Conservation (phyloP, 2,113 vertebrate genomes). For the Nothobranchius furzeri region DNA sequence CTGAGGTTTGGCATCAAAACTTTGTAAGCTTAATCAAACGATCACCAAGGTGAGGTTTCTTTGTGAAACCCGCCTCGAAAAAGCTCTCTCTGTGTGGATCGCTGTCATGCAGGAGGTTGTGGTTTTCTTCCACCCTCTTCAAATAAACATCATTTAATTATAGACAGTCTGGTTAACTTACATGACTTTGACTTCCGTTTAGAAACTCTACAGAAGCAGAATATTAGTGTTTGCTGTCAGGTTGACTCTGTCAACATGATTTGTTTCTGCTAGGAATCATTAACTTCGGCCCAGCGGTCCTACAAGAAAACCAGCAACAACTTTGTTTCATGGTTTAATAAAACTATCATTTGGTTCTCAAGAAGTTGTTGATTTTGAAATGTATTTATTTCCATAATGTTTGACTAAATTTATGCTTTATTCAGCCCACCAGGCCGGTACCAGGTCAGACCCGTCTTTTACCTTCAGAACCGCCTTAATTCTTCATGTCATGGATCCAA, state of each 20-base stretch:
- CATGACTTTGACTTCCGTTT: not conserved
- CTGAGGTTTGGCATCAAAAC: not conserved
- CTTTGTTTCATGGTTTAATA: too few species aligned
- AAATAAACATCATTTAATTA: not conserved
- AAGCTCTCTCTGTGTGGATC: constrained; percentile 3
- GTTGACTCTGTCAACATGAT: constrained; percentile 21
- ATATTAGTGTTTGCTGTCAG: not conserved
- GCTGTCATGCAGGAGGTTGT: constrained; percentile 11
- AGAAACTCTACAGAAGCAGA: not conserved
- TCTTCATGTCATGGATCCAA: too few species aligned
- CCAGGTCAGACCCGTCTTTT: too few species aligned
- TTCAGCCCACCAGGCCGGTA: too few species aligned
- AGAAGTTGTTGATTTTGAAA: too few species aligned
- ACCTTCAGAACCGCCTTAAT: too few species aligned
- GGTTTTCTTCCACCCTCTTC: constrained; percentile 9
- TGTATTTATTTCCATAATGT: too few species aligned
- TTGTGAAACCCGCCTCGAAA: not conserved
- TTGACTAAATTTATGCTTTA: too few species aligned
- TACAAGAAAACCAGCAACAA: too few species aligned
- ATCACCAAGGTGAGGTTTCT: not conserved
- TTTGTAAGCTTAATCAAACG: constrained; percentile 9
- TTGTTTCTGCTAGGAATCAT: not conserved
- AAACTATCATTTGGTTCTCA: too few species aligned
- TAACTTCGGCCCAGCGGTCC: not conserved
- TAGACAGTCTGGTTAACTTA: not conserved